Conservation (phyloP, 2,797 vertebrate species). For the Argya squamiceps region DNA sequence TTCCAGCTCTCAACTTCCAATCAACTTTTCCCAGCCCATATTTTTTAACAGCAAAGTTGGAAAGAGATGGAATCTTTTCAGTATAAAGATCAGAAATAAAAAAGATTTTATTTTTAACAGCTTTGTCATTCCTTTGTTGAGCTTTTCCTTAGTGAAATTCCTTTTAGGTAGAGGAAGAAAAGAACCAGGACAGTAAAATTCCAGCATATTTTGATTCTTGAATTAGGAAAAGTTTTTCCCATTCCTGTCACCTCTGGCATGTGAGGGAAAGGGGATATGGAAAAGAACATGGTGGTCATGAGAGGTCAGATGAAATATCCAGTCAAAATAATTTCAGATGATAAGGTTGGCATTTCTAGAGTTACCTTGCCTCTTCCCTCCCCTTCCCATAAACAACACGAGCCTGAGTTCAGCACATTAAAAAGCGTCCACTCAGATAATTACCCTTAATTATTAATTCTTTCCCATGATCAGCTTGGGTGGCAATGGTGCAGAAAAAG, state of each 20-base stretch:
- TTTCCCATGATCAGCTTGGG: constrained; percentile 15
- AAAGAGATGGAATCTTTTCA: background rate
- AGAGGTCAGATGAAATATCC: background rate
- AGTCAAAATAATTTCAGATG: constrained; percentile 13
- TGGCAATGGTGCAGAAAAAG: constrained; percentile 38
- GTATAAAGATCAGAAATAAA: background rate
- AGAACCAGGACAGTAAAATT: background rate
- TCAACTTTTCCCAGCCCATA: background rate
- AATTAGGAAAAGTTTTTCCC: background rate
- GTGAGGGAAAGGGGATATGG: background rate
- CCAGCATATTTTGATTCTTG: background rate
- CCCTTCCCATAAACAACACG: background rate
- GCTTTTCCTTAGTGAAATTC: background rate
- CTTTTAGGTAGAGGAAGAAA: background rate
- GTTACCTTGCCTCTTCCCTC: background rate
- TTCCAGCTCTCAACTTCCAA: background rate
- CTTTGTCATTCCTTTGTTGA: background rate
- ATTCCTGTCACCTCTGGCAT: background rate
- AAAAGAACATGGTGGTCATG: background rate
- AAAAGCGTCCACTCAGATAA: constrained; percentile 39
- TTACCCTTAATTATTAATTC: constrained; percentile 53
- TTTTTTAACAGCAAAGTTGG: background rate
- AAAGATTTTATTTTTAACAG: background rate
- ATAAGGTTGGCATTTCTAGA: background rate
- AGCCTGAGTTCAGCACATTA: background rate